A percentile compares a stretch with the other conserved stretches of the same genome.
phyloP scores from a whole-genome alignment of 2,797 vertebrate genomes.

The Microctenopoma steveboyesi region DNA sequence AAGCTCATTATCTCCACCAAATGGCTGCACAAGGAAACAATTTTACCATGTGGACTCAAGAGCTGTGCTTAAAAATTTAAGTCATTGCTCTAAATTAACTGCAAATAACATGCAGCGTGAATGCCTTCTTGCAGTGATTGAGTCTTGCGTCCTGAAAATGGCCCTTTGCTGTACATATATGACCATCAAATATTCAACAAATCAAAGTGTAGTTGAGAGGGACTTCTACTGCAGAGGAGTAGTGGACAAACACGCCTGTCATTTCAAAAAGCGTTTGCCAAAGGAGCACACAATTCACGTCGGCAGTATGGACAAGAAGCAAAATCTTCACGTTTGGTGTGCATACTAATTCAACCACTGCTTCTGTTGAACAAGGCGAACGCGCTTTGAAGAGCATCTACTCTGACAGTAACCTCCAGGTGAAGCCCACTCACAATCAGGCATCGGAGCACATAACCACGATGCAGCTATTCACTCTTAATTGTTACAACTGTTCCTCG shows the following conservation, averaged over 20 bases:
- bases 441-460: constrained; percentile 30
- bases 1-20: constrained; percentile 47
- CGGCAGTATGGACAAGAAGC: background rate
- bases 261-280: constrained; percentile 15
- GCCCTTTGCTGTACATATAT: constrained; percentile 39
- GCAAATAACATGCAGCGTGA: constrained; percentile 14
- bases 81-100: constrained; percentile 7
- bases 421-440: constrained; percentile 33
- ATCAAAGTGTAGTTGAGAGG: constrained; percentile 11
- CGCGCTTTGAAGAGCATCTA: constrained; percentile 21
- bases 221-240: constrained; percentile 33
- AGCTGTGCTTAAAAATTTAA: background rate
- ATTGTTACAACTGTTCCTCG: constrained; percentile 68
- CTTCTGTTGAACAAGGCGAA: constrained; percentile 3
- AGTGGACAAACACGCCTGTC: constrained; percentile 25
- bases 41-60: background rate
- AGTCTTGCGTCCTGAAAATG: constrained; percentile 44
- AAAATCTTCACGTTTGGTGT: constrained; percentile 1
- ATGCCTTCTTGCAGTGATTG: constrained; percentile 37
- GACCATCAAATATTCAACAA: constrained; percentile 61
- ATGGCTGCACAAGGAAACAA: constrained; percentile 2
- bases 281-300: background rate
- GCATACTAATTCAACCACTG: constrained; percentile 1
- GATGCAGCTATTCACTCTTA: constrained; percentile 66
- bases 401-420: constrained; percentile 23